phyloP scores from a whole-genome alignment of 2,797 vertebrate genomes.

The Chrosomus eos region DNA sequence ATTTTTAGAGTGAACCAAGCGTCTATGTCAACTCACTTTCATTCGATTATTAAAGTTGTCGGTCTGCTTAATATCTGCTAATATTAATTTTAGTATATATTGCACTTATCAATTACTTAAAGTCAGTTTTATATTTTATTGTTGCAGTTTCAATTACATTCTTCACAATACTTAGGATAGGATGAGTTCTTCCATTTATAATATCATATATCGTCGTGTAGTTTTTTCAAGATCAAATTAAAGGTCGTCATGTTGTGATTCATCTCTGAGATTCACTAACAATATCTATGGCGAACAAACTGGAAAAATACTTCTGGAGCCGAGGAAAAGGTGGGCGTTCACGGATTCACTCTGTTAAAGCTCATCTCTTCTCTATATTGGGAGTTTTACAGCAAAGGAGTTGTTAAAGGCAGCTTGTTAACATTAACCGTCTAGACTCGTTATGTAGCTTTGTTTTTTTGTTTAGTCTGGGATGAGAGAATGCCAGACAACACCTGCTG shows the following conservation, averaged over 20 bases:
- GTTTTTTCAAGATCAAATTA: not conserved
- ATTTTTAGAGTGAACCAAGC: too few species aligned
- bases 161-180: not conserved
- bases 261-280: not conserved
- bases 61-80: too few species aligned
- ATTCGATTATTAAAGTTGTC: too few species aligned
- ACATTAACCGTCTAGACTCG: constrained; percentile 49
- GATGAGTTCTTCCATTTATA: not conserved
- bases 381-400: constrained; percentile 34
- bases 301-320: not conserved
- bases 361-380: constrained; percentile 10
- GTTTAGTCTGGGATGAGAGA: constrained; percentile 51
- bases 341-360: not conserved
- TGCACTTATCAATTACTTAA: not conserved
- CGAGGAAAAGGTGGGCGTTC: not conserved
- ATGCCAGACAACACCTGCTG: constrained; percentile 48
- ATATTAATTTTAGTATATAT: not conserved
- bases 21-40: too few species aligned
- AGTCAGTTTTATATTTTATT: not conserved
- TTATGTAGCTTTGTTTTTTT: constrained; percentile 36
- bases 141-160: too few species aligned
- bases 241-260: not conserved
- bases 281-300: not conserved
- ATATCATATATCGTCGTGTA: not conserved
- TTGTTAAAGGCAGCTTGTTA: constrained; percentile 40